Percentiles rank a stretch among this genome's conserved stretches.
These are phyloP conservation scores for Drosophila pegasa DNA, from an alignment of 2,888 invertebrate genomes.

Conservation along the genomic window DNA sequence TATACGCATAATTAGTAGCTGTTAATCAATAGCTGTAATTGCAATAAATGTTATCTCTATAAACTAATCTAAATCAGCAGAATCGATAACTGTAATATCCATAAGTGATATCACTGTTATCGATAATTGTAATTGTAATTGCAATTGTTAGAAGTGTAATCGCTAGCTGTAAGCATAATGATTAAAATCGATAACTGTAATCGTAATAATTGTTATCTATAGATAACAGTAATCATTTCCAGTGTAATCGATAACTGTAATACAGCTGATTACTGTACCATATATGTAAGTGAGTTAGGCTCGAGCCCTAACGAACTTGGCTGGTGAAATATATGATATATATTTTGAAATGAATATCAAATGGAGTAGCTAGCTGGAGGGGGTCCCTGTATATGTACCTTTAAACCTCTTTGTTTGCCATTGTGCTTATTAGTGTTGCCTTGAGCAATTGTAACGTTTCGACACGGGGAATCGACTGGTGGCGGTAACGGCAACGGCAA, in stretches of 20 bases:
- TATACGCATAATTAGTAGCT: too few species aligned
- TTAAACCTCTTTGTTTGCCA: constrained; percentile 5
- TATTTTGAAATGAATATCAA: neutral
- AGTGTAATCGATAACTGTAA: too few species aligned
- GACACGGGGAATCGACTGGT: constrained; percentile 12
- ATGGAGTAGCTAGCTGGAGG: neutral
- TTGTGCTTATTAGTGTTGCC: constrained; percentile 1
- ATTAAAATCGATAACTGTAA: neutral
- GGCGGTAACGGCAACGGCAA: constrained; percentile 4
- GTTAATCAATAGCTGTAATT: neutral
- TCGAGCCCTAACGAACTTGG: neutral
- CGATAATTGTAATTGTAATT: neutral
- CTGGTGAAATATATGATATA: neutral
- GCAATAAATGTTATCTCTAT: neutral
- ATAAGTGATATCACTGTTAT: neutral
- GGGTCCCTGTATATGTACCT: neutral
- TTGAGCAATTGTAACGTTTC: constrained; percentile 23
- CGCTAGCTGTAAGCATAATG: neutral
- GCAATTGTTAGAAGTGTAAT: neutral
- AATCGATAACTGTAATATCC: neutral
- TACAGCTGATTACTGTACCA: neutral
- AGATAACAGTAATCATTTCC: too few species aligned
- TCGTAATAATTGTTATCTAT: too few species aligned
- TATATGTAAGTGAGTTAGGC: neutral
- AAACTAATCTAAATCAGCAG: too few species aligned